phyloP scores from a whole-genome alignment of 2,888 invertebrate species.

The Automeris io region DNA sequence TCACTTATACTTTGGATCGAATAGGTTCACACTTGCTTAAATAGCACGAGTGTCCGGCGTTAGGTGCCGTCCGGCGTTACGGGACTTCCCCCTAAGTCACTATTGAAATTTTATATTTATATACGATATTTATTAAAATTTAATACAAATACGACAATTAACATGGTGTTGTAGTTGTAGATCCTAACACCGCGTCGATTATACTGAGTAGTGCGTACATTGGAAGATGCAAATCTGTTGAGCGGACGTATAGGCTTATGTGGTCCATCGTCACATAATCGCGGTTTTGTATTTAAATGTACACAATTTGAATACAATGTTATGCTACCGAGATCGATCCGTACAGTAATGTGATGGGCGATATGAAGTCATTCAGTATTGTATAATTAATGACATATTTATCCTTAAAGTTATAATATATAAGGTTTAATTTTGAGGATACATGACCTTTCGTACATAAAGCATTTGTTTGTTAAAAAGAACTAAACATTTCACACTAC shows the following conservation, averaged over 20 bases:
- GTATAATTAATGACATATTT: background rate
- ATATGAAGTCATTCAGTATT: conserved; percentile 25
- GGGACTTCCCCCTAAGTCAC: too few species aligned
- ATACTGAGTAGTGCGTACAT: background rate
- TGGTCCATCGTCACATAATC: conserved; percentile 69
- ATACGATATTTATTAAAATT: too few species aligned
- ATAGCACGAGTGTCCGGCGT: too few species aligned
- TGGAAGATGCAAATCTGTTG: conserved; percentile 53
- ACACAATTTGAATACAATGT: conserved; percentile 73
- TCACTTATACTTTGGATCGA: too few species aligned
- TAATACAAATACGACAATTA: too few species aligned
- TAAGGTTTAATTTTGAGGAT: conserved; percentile 9
- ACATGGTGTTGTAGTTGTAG: background rate
- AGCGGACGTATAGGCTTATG: conserved; percentile 57
- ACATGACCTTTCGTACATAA: conserved; percentile 2
- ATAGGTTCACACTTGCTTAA: too few species aligned
- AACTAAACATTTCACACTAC: conserved; percentile 45
- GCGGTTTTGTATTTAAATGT: conserved; percentile 74
- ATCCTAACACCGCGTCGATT: background rate
- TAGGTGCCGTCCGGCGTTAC: too few species aligned
- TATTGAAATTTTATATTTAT: too few species aligned
- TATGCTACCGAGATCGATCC: conserved; percentile 60
- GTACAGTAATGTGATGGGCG: conserved; percentile 59
- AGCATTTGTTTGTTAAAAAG: conserved; percentile 11
- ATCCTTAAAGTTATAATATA: conserved; percentile 10